phyloP scores from a whole-genome alignment of 2,797 vertebrate genomes.

The Falco berigora region DNA sequence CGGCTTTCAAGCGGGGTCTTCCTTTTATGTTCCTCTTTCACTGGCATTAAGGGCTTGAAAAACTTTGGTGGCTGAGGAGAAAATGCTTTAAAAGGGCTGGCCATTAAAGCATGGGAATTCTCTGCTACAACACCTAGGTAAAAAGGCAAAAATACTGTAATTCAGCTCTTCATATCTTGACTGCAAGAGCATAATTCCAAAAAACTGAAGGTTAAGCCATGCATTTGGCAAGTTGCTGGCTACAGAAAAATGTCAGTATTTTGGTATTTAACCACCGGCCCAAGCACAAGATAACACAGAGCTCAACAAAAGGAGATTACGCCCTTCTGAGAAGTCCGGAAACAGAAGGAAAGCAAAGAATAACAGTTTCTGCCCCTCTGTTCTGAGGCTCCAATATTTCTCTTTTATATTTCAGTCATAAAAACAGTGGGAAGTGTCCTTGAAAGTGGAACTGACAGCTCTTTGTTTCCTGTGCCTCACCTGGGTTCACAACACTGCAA shows the following conservation, averaged over 20 bases:
- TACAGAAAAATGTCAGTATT: background rate
- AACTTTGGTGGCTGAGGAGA: slow-evolving; percentile 94
- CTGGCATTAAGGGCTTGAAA: slow-evolving; percentile 93
- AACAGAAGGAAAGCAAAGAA: background rate
- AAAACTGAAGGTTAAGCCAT: background rate
- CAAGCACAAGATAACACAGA: background rate
- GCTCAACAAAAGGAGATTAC: background rate
- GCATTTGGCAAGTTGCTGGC: background rate
- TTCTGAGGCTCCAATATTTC: background rate
- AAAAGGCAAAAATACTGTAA: background rate
- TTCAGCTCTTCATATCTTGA: background rate
- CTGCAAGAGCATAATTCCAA: background rate
- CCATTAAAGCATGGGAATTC: slow-evolving; percentile 82
- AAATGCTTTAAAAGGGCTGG: slow-evolving; percentile 92
- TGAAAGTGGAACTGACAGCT: background rate
- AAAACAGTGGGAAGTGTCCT: background rate
- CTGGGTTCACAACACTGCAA: background rate
- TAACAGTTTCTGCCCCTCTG: background rate
- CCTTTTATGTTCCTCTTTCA: slow-evolving; percentile 89
- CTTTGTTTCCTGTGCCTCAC: background rate
- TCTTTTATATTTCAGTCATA: background rate
- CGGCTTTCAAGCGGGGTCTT: slow-evolving; percentile 84
- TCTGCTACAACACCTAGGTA: slow-evolving; percentile 78
- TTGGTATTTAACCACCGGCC: background rate
- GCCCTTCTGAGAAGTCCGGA: background rate